Percentiles rank a stretch among this genome's conserved stretches.
These are phyloP conservation scores for Eupithecia exiguata DNA, from an alignment of 2,888 invertebrate species.

Conservation along the genomic window DNA sequence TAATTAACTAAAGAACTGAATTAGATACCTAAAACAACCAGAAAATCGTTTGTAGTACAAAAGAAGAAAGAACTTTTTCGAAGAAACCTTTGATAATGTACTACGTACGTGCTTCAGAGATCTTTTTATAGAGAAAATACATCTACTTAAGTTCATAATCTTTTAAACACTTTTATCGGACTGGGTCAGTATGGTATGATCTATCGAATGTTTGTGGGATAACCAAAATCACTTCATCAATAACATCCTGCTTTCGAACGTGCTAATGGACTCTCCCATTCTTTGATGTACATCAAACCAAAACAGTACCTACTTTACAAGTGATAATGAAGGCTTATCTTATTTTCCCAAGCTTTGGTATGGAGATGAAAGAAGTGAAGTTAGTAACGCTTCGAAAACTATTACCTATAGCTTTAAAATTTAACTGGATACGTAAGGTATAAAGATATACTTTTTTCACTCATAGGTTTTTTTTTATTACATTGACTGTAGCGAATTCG, in stretches of 20 bases:
- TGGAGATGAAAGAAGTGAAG: not conserved
- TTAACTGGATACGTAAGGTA: no score
- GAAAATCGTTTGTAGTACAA: no score
- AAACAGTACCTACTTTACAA: conserved; percentile 33
- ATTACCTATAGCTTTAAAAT: not conserved
- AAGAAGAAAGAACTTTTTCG: no score
- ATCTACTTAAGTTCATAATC: not conserved
- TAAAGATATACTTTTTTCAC: no score
- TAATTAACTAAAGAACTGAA: not conserved
- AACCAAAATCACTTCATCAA: conserved; percentile 31
- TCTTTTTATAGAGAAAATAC: not conserved
- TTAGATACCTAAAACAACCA: not conserved
- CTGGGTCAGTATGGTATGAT: conserved; percentile 2
- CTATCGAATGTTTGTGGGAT: conserved; percentile 10
- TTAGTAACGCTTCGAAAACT: not conserved
- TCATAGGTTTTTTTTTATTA: no score
- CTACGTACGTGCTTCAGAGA: not conserved
- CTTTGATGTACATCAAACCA: no score
- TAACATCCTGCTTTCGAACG: conserved; percentile 39
- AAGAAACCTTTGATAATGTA: not conserved
- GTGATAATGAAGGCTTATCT: conserved; percentile 40
- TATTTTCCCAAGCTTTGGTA: conserved; percentile 38
- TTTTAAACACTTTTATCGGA: not conserved
- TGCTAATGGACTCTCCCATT: conserved; percentile 43
- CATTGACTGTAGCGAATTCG: not conserved